Conservation (phyloP, 2,797 vertebrate genomes). For the Eulemur coronatus region DNA sequence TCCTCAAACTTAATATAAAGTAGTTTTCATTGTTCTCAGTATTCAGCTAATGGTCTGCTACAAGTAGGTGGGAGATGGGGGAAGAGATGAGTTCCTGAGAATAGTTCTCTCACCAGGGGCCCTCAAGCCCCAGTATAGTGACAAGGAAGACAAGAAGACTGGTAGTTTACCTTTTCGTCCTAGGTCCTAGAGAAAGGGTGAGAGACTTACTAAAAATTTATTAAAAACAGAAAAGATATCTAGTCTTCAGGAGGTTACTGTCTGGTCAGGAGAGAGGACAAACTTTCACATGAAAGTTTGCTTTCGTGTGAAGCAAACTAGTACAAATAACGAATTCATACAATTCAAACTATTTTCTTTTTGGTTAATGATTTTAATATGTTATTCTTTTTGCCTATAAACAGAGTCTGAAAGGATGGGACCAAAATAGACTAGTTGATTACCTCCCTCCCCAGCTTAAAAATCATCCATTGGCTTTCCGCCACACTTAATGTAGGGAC, state of each 20-base stretch:
- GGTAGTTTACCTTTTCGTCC: neutral
- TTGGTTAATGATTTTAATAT: neutral
- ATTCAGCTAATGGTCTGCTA: neutral
- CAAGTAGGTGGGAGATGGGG: neutral
- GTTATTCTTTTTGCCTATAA: neutral
- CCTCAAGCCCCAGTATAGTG: neutral
- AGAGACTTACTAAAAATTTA: neutral
- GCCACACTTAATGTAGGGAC: neutral
- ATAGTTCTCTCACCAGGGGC: neutral
- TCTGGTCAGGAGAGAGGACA: neutral
- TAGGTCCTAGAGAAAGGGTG: neutral
- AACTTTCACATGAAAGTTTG: neutral
- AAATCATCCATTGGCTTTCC: neutral
- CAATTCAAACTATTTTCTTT: slow-evolving; percentile 9
- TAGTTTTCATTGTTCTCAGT: neutral
- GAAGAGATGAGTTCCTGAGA: neutral
- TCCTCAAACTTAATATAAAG: neutral
- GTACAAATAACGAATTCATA: neutral
- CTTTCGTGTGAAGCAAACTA: neutral
- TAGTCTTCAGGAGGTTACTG: neutral
- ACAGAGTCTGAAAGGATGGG: neutral
- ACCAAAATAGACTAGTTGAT: neutral
- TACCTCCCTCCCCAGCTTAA: neutral
- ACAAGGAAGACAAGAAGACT: neutral
- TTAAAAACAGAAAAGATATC: neutral